Conservation (phyloP, 2,797 vertebrate species). For the Lutjanus campechanus region DNA sequence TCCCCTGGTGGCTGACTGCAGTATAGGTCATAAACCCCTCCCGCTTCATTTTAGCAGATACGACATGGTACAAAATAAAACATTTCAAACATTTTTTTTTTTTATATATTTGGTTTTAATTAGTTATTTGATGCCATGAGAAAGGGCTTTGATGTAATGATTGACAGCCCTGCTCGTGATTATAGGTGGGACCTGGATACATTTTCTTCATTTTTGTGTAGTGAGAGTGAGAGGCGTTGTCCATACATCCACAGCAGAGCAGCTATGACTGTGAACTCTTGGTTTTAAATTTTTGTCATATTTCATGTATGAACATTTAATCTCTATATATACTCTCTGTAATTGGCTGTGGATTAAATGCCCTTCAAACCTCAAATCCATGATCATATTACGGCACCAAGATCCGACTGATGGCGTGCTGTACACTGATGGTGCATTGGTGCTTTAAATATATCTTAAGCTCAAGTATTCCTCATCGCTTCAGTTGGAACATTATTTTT, state of each 20-base stretch:
- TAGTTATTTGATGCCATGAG: too few species aligned
- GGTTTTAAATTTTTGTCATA: not conserved
- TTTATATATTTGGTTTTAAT: too few species aligned
- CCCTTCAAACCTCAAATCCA: not conserved
- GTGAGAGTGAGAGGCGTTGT: too few species aligned
- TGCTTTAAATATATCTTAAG: not conserved
- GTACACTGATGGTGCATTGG: not conserved
- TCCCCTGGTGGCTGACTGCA: too few species aligned
- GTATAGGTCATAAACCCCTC: too few species aligned
- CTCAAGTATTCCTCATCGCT: not conserved
- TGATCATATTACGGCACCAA: not conserved
- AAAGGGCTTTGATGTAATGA: too few species aligned
- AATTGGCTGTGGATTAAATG: slow-evolving; percentile 18
- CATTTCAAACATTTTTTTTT: too few species aligned
- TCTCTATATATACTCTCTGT: not conserved
- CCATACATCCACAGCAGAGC: not conserved
- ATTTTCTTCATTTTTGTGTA: too few species aligned
- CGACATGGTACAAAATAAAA: too few species aligned
- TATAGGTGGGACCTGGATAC: too few species aligned
- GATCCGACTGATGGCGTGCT: not conserved
- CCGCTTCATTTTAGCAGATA: too few species aligned
- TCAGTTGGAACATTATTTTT: not conserved
- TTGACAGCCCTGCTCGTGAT: too few species aligned
- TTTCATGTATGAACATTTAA: not conserved
- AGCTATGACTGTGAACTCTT: not conserved